phyloP scores from a whole-genome alignment of 2,113 vertebrate genomes.

The Anas platyrhynchos region DNA sequence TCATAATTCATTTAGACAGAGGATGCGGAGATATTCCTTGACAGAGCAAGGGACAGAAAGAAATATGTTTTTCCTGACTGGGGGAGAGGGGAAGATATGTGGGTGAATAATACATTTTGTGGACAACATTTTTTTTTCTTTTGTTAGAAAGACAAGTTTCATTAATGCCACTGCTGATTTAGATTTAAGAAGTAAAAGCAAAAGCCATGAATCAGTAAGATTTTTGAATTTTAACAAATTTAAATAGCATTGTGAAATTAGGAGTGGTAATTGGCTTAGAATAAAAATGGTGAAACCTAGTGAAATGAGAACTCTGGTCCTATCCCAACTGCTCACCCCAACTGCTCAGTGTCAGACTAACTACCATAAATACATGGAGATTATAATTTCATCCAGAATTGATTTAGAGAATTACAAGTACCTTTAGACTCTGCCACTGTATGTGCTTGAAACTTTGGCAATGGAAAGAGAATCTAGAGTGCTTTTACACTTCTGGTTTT shows the following conservation, averaged over 20 bases:
- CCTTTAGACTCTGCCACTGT: not conserved
- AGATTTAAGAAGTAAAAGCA: not conserved
- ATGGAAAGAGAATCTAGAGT: not conserved
- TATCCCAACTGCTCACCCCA: too few relatives aligned
- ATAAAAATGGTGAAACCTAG: fast-evolving
- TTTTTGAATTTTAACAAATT: not conserved
- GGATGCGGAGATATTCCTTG: not conserved
- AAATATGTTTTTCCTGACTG: not conserved
- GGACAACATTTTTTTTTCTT: too few relatives aligned
- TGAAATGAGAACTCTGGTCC: not conserved
- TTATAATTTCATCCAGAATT: not conserved
- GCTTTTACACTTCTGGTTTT: not conserved
- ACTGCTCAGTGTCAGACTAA: not conserved
- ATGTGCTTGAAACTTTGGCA: not conserved
- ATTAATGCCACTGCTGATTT: not conserved
- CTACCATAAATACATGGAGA: not conserved
- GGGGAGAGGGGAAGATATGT: too few relatives aligned
- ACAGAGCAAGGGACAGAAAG: not conserved
- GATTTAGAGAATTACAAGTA: not conserved
- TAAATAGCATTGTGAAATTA: not conserved
- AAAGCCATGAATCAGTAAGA: fast-evolving
- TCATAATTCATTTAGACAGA: not conserved
- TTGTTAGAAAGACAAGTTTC: not conserved
- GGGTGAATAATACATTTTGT: too few relatives aligned
- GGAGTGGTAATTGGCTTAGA: not conserved